Evolutionary conservation across 2,888 invertebrate species (phyloP), one percentile per base, ranked within the genome.

Genomic region (Masnerella sp.): DNA sequence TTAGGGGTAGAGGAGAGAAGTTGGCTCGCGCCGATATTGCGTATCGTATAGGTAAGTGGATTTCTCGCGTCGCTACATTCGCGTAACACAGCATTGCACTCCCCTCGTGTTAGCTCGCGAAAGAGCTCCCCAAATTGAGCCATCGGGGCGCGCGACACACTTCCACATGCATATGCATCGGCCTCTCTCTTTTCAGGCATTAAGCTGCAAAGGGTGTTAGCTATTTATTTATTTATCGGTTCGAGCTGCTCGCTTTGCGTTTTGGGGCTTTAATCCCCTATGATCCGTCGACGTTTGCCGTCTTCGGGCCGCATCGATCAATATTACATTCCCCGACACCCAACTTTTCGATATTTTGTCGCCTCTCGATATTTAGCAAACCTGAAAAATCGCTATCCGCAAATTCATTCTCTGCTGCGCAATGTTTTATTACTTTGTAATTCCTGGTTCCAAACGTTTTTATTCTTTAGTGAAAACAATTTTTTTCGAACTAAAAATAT

Each of bases 1-100:
- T n/a, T n/a, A n/a, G n/a, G n/a, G n/a, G n/a, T n/a, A n/a, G n/a
- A n/a, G n/a, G n/a, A n/a, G n/a, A n/a, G n/a, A n/a, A n/a, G n/a
- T n/a, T n/a, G n/a, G n/a, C n/a, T n/a, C 18, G 47, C 36, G 22
- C 67, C 56, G 69, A 68, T 69, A 78, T 78, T 73, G 74, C 76
- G 77, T 80, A 76, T 79, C 77, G 77, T 77, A 76, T 78, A 75
- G 78, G 75, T 82, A 81, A 83, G 85, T 80, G 82, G 81, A 83
- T 84, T 82, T 82, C 83, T 83, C 84, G 84, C 80, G 81, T 80
- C 80, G 81, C 80, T 83, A 80, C 82, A 79, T 81, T 80, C 79
- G 80, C 80, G 80, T 81, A 81, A 84, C 83, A 84, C 76, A 79
- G 83, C 74, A 83, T 82, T 80, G 83, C 84, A 84, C 84, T 84